These are phyloP conservation scores for Apaloderma vittatum DNA, from an alignment of 2,113 vertebrate genomes.

Conservation along the genomic window DNA sequence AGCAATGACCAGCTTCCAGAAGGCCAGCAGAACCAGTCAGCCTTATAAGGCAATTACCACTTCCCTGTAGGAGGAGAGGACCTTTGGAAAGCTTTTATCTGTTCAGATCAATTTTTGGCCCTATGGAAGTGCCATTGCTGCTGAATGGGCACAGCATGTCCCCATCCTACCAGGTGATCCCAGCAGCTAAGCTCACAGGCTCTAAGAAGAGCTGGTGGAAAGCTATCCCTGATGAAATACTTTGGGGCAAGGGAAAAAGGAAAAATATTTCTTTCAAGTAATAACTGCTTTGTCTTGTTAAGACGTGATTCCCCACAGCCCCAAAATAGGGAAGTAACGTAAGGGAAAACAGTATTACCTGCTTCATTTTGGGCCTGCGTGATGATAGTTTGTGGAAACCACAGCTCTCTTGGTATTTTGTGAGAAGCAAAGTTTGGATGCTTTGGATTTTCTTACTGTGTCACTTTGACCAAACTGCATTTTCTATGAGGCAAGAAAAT, in stretches of 20 bases:
- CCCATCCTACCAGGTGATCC: not conserved
- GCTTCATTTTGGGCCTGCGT: not conserved
- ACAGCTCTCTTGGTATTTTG: not conserved
- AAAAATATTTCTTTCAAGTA: not conserved
- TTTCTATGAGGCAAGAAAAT: not conserved
- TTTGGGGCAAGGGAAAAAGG: not conserved
- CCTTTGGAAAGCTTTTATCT: not conserved
- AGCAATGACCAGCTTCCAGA: not conserved
- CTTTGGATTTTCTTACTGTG: not conserved
- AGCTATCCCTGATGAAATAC: not conserved
- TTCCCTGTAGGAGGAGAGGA: not conserved
- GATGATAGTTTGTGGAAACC: not conserved
- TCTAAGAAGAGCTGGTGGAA: not conserved
- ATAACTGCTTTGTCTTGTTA: not conserved
- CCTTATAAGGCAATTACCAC: not conserved
- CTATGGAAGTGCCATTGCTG: not conserved
- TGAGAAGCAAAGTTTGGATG: not conserved
- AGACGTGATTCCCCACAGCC: not conserved
- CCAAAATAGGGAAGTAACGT: not conserved
- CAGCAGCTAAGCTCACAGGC: not conserved
- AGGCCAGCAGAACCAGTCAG: not conserved
- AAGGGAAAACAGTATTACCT: not conserved
- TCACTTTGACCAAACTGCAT: not conserved
- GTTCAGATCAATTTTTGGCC: not conserved
- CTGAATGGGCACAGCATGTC: not conserved